These are phyloP conservation scores for Galerucella nymphaeae DNA, from an alignment of 2,888 invertebrate genomes.

Conservation along the genomic window DNA sequence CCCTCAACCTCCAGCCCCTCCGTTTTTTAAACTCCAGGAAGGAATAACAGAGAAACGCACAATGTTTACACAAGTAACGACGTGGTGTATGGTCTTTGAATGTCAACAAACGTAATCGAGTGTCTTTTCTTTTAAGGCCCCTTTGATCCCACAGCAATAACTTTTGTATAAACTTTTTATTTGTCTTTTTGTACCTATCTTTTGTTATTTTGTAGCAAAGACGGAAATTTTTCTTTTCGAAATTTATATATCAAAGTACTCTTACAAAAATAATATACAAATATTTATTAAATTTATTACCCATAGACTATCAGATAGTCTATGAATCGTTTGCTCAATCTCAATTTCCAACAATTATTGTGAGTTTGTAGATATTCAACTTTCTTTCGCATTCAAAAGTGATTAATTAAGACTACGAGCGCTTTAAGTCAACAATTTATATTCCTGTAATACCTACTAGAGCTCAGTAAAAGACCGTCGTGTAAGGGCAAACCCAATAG, in stretches of 20 bases:
- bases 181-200: background rate
- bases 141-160: slow-evolving; percentile 18
- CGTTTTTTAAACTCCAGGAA: slow-evolving; percentile 6
- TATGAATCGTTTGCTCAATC: too few relatives aligned
- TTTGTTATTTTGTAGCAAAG: background rate
- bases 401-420: background rate
- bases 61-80: slow-evolving; percentile 17
- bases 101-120: slow-evolving; percentile 17
- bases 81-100: slow-evolving; percentile 14
- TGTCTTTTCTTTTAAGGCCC: slow-evolving; percentile 17
- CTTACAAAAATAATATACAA: too few relatives aligned
- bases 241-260: background rate
- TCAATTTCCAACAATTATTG: too few relatives aligned
- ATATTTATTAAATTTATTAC: too few relatives aligned
- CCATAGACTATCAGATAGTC: too few relatives aligned
- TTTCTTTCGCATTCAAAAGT: background rate
- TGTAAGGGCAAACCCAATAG: background rate
- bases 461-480: background rate
- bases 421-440: background rate
- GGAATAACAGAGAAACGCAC: slow-evolving; percentile 10
- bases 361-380: too few relatives aligned
- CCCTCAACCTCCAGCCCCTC: background rate
- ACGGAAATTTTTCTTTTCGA: background rate
- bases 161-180: slow-evolving; percentile 7
- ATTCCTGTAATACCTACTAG: background rate